Evolutionary conservation across 2,113 vertebrate species (phyloP).

Genomic region (Fregata magnificens): DNA sequence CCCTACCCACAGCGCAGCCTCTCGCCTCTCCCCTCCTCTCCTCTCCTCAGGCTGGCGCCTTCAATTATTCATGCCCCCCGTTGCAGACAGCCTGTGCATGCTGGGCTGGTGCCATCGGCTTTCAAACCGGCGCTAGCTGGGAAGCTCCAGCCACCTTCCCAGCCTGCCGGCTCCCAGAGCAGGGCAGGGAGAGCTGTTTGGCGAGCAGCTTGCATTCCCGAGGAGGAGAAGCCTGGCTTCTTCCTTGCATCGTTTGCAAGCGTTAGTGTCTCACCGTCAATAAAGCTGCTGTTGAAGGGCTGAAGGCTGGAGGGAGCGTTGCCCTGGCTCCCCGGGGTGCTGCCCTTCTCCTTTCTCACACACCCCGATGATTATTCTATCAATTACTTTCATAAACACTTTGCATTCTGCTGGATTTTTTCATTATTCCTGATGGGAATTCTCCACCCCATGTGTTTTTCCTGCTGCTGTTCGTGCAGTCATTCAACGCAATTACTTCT

Average conservation of each 20-base stretch:
- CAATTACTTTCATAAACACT: conserved; percentile 71
- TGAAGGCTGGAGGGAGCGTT: conserved; percentile 28
- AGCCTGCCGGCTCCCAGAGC: neutral
- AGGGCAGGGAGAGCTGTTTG: neutral
- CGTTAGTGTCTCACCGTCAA: neutral
- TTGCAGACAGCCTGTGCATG: conserved; percentile 41
- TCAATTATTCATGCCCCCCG: conserved; percentile 75
- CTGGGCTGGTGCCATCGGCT: conserved; percentile 22
- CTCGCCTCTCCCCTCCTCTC: neutral
- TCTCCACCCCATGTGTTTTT: conserved; percentile 63
- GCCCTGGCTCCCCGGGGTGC: conserved; percentile 56
- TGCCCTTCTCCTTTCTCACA: conserved; percentile 30
- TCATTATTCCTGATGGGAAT: conserved; percentile 64
- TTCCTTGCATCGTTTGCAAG: neutral
- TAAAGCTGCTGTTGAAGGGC: conserved; percentile 29
- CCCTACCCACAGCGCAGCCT: neutral
- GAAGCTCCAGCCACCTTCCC: neutral
- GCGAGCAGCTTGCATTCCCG: neutral
- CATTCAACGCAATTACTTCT: conserved; percentile 69
- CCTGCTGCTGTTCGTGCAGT: conserved; percentile 55
- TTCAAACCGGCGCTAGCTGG: neutral
- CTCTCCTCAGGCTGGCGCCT: conserved; percentile 6
- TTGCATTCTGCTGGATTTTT: conserved; percentile 56
- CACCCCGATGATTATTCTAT: conserved; percentile 66
- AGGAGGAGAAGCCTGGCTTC: neutral